Conservation (phyloP, 2,888 invertebrate species). For the Drosophila bunnanda region DNA sequence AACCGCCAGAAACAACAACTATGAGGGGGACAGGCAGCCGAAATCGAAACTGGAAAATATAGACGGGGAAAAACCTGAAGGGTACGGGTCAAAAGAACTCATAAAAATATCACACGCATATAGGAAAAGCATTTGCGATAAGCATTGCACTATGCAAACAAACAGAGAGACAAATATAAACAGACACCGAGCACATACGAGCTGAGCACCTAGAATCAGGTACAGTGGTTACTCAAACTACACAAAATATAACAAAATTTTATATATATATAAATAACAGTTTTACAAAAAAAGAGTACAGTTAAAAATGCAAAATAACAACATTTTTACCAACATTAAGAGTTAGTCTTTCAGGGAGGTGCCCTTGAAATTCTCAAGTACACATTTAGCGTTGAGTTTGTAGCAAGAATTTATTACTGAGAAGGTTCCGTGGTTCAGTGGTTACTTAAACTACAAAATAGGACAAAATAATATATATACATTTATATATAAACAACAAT, state of each 20-base stretch:
- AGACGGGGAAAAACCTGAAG: not conserved
- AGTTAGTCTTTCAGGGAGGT: too few relatives aligned
- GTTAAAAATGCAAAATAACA: not conserved
- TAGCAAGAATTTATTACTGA: too few relatives aligned
- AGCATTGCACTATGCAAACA: conserved; percentile 72
- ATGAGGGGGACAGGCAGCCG: conserved; percentile 37
- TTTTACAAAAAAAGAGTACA: too few relatives aligned
- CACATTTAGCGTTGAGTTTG: not conserved
- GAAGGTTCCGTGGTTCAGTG: too few relatives aligned
- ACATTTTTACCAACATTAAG: not conserved
- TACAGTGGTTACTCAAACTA: conserved; percentile 7
- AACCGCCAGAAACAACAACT: conserved; percentile 18
- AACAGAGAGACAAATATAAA: conserved; percentile 38
- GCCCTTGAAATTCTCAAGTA: not conserved
- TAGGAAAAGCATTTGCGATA: conserved; percentile 67
- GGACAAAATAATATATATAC: too few relatives aligned
- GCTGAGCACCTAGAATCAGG: conserved; percentile 19
- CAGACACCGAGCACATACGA: conserved; percentile 22
- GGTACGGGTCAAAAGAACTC: conserved; percentile 39
- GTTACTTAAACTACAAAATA: too few relatives aligned
- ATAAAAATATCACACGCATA: conserved; percentile 77
- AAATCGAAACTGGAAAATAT: conserved; percentile 52
- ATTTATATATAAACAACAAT: too few relatives aligned
- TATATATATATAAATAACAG: not conserved
- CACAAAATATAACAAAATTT: not conserved